phyloP scores from a whole-genome alignment of 1,140 invertebrate genomes.

The Marisa cornuarietis region DNA sequence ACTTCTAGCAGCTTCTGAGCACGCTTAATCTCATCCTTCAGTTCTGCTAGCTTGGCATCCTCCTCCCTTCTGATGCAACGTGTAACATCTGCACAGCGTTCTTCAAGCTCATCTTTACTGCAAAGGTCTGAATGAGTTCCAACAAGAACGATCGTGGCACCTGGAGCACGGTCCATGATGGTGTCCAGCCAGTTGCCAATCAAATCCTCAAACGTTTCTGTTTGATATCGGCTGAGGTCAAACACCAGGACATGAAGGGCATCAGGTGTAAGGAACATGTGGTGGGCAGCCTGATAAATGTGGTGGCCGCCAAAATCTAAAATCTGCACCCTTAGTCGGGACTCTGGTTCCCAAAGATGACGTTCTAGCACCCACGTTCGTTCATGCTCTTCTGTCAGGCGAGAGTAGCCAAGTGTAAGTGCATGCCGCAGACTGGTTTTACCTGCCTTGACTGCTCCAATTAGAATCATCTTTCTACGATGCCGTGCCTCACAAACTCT shows the following conservation, averaged over 20 bases:
- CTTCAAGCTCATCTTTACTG: slow-evolving; percentile 42
- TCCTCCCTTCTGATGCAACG: slow-evolving; percentile 50
- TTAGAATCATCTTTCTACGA: slow-evolving; percentile 58
- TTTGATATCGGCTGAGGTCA: slow-evolving; percentile 54
- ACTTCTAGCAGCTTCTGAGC: slow-evolving; percentile 35
- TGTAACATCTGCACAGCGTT: slow-evolving; percentile 43
- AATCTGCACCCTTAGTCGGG: slow-evolving; percentile 57
- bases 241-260: slow-evolving; percentile 65
- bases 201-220: slow-evolving; percentile 44
- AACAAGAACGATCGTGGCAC: slow-evolving; percentile 51
- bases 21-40: slow-evolving; percentile 40
- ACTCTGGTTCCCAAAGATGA: slow-evolving; percentile 60
- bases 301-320: slow-evolving; percentile 64
- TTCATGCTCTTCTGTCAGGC: slow-evolving; percentile 54
- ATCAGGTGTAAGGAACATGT: slow-evolving; percentile 64
- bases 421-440: slow-evolving; percentile 60
- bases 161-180: slow-evolving; percentile 56
- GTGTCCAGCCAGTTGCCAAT: slow-evolving; percentile 60
- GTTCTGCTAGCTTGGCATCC: slow-evolving; percentile 43
- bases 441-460: slow-evolving; percentile 57
- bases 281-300: slow-evolving; percentile 63
- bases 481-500: slow-evolving; percentile 55
- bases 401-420: slow-evolving; percentile 52
- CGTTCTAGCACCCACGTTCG: slow-evolving; percentile 61
- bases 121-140: slow-evolving; percentile 59